Conservation (phyloP, 2,797 vertebrate species). For the Halcyon smyrnensis region DNA sequence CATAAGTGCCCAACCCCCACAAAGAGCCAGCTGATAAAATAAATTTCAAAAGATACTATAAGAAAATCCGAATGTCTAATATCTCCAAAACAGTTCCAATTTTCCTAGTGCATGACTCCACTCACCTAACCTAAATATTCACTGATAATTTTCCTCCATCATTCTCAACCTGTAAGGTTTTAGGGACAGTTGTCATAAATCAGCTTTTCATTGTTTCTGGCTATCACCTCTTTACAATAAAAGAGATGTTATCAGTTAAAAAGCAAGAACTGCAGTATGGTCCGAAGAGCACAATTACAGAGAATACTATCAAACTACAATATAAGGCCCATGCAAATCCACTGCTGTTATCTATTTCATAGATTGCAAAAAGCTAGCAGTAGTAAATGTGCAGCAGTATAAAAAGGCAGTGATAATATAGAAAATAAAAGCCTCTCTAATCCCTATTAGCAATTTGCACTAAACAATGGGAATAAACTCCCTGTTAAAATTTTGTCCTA, state of each 20-base stretch:
- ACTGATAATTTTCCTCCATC: constrained; percentile 42
- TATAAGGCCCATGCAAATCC: constrained; percentile 68
- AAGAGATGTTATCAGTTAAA: constrained; percentile 61
- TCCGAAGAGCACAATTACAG: neutral
- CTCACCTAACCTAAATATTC: constrained; percentile 33
- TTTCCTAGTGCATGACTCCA: constrained; percentile 53
- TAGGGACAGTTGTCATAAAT: constrained; percentile 66
- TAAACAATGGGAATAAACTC: constrained; percentile 37
- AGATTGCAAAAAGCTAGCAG: constrained; percentile 38
- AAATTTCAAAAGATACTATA: constrained; percentile 18
- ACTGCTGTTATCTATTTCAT: constrained; percentile 58
- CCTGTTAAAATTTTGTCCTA: constrained; percentile 9
- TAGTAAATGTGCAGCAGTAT: constrained; percentile 5
- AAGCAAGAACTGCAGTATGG: constrained; percentile 47
- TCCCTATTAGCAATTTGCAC: constrained; percentile 38
- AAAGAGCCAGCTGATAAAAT: constrained; percentile 25
- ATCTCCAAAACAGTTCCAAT: constrained; percentile 34
- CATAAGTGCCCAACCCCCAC: neutral
- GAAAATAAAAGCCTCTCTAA: constrained; percentile 32
- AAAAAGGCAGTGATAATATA: constrained; percentile 16
- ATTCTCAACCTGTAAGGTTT: constrained; percentile 63
- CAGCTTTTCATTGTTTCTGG: constrained; percentile 66
- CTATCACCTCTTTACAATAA: constrained; percentile 61
- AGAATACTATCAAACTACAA: constrained; percentile 56
- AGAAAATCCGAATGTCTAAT: constrained; percentile 53